Base-by-base conservation (phyloP, 2,797 vertebrate genomes). In the Triplophysa yarkandensis region DNA sequence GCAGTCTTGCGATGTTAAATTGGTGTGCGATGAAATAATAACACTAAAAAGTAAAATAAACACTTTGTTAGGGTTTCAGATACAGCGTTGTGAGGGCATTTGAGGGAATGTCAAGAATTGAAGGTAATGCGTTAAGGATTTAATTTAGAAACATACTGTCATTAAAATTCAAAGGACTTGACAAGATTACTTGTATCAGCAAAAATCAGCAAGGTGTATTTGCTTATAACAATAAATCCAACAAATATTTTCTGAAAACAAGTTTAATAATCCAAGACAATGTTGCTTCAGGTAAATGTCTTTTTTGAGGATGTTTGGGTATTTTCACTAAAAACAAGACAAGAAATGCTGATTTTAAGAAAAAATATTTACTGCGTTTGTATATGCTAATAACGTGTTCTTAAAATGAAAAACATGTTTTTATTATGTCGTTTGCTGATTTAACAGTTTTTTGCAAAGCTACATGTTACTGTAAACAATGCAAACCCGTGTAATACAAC, bases 1-100 rank as follows among this genome's bases (percentile, higher is more conserved):
- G 28, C 63, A 52, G 32, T 69, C 25, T 54, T 61, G 74, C 62
- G 14, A 65, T 74, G 36, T 57, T 66, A 74, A 66, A 73, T 21
- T 25, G 34, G 60, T 65, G 46, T 55, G 70, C 58, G 52, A 28
- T 71, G 23, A 62, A 71, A 71, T 36, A 61, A 62, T 52, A 17
- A 63, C 68, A 34, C 58, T 63, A 39, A 71, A 34, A 36, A 32
- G 32, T 52, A 16, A 61, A 71, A 44, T 71, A 71, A 71, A 62
- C 58, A 71, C 9, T 25, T n/a, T 46, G 55, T 61, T 28, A 21
- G 41, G 25, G 16, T 25, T 69, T 41, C 34, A 28, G n/a, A 14
- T 9, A 10, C 25, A 55, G 6, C 27, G 27, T 57, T 30, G 4
- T 16, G 55, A 4, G 55, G 27, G 6, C 1, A 13, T 28, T 28